These are phyloP conservation scores for Camelus dromedarius DNA, from an alignment of 2,113 vertebrate species.

Conservation along the genomic window DNA sequence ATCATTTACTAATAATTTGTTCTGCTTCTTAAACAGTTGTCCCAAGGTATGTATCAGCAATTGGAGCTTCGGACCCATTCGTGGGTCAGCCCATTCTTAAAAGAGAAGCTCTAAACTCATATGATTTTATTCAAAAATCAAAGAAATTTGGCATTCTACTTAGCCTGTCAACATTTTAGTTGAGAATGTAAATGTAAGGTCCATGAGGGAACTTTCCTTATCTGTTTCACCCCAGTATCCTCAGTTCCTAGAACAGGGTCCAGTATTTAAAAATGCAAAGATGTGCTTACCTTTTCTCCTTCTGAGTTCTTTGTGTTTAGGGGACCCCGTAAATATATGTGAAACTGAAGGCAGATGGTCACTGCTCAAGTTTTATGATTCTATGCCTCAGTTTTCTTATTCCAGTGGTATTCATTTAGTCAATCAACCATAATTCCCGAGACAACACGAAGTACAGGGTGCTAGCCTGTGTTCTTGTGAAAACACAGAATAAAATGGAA, in stretches of 20 bases:
- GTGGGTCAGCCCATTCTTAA: not conserved
- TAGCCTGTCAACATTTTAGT: not conserved
- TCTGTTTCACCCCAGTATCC: not conserved
- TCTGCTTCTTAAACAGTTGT: constrained; percentile 29
- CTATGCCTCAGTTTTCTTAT: not conserved
- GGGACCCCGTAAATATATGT: not conserved
- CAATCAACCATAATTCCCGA: not conserved
- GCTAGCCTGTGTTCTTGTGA: not conserved
- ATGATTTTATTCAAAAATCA: not conserved
- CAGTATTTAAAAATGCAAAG: not conserved
- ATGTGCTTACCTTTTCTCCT: not conserved
- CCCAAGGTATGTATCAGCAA: not conserved
- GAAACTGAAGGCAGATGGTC: not conserved
- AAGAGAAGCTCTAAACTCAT: not conserved
- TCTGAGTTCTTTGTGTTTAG: not conserved
- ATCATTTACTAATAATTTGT: not conserved
- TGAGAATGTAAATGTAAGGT: not conserved
- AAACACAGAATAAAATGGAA: constrained; percentile 39
- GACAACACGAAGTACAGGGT: not conserved
- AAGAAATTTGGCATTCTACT: not conserved
- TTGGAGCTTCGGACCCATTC: constrained; percentile 31
- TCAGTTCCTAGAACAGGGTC: not conserved
- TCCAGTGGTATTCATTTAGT: not conserved
- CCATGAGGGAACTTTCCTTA: not conserved
- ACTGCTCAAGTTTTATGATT: not conserved